Evolutionary conservation across 1,140 invertebrate species (phyloP).

Genomic region (Streblospio benedicti): DNA sequence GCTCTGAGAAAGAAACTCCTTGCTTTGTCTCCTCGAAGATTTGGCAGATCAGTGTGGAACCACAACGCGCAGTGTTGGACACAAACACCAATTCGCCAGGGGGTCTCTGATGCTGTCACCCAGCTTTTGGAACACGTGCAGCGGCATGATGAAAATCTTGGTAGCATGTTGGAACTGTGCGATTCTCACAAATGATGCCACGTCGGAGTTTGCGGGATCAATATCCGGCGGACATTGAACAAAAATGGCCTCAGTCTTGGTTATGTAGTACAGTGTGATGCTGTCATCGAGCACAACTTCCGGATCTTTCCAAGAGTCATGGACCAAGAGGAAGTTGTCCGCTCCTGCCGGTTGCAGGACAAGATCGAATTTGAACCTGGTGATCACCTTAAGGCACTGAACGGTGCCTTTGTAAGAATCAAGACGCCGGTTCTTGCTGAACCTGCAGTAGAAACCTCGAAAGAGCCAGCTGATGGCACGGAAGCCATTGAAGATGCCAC

Average conservation of each 20-base stretch:
- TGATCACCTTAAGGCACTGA: neutral
- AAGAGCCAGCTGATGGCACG: no score
- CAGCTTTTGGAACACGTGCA: neutral
- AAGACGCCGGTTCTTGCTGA: no score
- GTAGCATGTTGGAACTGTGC: constrained; percentile 2
- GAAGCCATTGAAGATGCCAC: no score
- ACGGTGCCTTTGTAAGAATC: neutral
- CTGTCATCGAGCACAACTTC: constrained; percentile 10
- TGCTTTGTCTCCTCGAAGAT: constrained; percentile 6
- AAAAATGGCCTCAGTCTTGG: neutral
- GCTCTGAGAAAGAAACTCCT: neutral
- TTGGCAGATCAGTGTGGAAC: constrained; percentile 9
- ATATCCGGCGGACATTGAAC: neutral
- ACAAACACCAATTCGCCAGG: constrained; percentile 6
- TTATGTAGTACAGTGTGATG: constrained; percentile 7
- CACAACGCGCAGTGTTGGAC: constrained; percentile 10
- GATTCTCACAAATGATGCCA: neutral
- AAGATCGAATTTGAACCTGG: neutral
- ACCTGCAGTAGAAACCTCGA: no score
- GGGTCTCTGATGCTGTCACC: constrained; percentile 8
- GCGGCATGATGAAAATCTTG: neutral
- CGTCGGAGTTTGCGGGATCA: neutral
- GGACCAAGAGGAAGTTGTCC: neutral
- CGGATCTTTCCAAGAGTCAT: constrained; percentile 1
- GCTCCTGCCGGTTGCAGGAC: neutral